Percentiles rank a stretch among this genome's conserved stretches.
Conservation (phyloP, 1,140 invertebrate species). For the Trissolcus basalis region DNA sequence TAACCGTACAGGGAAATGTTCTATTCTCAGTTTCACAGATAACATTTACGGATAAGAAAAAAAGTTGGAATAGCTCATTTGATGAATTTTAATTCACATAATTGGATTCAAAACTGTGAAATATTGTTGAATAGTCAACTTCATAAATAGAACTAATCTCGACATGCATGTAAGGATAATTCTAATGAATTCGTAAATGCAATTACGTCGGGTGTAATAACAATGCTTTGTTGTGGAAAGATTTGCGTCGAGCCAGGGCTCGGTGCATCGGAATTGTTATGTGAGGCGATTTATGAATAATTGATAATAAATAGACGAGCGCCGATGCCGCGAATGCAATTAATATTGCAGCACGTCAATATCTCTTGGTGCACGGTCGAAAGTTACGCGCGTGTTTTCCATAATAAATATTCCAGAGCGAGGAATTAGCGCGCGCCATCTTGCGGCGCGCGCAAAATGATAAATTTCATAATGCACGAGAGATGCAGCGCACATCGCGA, state of each 20-base stretch:
- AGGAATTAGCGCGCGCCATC: slow-evolving; percentile 54
- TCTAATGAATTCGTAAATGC: slow-evolving; percentile 20
- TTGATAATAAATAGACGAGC: slow-evolving; percentile 42
- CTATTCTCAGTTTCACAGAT: too few relatives aligned
- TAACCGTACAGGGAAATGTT: too few relatives aligned
- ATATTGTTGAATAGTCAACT: too few relatives aligned
- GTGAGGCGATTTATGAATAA: slow-evolving; percentile 42
- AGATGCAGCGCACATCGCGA: slow-evolving; percentile 41
- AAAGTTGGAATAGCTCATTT: too few relatives aligned
- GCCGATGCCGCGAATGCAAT: slow-evolving; percentile 34
- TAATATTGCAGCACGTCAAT: slow-evolving; percentile 53
- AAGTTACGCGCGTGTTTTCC: slow-evolving; percentile 53
- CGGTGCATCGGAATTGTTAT: slow-evolving; percentile 8
- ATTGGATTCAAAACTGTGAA: too few relatives aligned
- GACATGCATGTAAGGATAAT: neutral
- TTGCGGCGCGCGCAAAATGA: slow-evolving; percentile 55
- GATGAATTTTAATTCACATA: too few relatives aligned
- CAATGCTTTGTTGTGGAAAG: slow-evolving; percentile 22
- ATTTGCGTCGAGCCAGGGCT: slow-evolving; percentile 23
- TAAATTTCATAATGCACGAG: slow-evolving; percentile 61
- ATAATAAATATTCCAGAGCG: slow-evolving; percentile 48
- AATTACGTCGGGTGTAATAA: slow-evolving; percentile 22
- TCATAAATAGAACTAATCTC: too few relatives aligned
- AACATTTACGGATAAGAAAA: too few relatives aligned
- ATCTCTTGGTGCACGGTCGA: slow-evolving; percentile 32